Evolutionary conservation across 2,888 invertebrate genomes (phyloP).

Genomic region (Tortricodes alternella): DNA sequence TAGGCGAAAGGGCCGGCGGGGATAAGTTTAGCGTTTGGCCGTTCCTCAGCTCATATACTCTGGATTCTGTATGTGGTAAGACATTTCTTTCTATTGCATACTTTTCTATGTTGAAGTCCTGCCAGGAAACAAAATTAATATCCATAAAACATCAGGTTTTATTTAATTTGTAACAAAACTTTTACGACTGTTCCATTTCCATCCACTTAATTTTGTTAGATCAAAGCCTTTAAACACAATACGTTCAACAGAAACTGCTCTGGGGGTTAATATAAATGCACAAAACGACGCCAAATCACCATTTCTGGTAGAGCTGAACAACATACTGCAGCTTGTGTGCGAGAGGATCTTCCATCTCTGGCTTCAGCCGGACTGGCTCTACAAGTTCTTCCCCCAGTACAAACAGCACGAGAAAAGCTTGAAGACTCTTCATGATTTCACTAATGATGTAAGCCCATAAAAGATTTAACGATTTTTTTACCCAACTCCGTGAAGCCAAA

Average conservation of each 20-base stretch:
- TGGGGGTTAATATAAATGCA: conserved; percentile 69
- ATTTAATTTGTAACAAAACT: no score
- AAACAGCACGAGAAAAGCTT: conserved; percentile 75
- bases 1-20: conserved; percentile 48
- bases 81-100: not conserved
- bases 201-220: no score
- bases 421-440: conserved; percentile 83
- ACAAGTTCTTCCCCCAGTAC: conserved; percentile 74
- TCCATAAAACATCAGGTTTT: no score
- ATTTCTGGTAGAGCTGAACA: conserved; percentile 57
- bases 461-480: no score
- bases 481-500: no score
- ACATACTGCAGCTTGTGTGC: conserved; percentile 53
- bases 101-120: no score
- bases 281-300: conserved; percentile 58
- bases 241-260: conserved; percentile 58
- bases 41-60: conserved; percentile 78
- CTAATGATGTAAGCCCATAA: conserved; percentile 60
- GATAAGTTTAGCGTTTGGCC: conserved; percentile 77
- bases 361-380: conserved; percentile 82
- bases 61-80: conserved; percentile 85
- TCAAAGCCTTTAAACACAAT: not conserved
- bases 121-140: no score
- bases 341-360: conserved; percentile 72
- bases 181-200: no score